These are phyloP conservation scores for Amaurobius ferox DNA, from an alignment of 2,888 invertebrate genomes.

Conservation along the genomic window DNA sequence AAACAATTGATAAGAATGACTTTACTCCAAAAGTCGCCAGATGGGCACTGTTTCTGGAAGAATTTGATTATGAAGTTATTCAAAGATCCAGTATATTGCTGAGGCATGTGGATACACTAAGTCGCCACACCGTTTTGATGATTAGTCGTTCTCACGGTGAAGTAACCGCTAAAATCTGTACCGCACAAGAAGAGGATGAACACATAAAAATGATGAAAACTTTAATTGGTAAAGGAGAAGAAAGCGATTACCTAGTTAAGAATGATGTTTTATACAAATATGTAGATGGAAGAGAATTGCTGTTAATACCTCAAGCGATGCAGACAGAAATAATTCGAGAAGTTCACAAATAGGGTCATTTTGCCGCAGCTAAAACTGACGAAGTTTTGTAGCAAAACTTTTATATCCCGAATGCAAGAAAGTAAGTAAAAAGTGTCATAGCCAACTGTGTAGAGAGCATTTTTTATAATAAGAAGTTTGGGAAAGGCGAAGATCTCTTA, in stretches of 20 bases:
- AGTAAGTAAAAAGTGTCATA: neutral
- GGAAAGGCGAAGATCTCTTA: neutral
- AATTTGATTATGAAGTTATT: neutral
- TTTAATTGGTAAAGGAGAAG: neutral
- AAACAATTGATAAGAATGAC: neutral
- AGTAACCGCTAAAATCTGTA: neutral
- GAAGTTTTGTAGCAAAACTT: neutral
- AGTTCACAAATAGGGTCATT: slow-evolving; percentile 1
- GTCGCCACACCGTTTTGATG: neutral
- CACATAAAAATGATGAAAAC: slow-evolving; percentile 3
- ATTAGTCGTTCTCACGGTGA: neutral
- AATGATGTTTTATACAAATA: neutral
- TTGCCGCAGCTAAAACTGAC: slow-evolving; percentile 10
- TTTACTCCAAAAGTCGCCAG: neutral
- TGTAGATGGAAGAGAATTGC: neutral
- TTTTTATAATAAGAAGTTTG: neutral
- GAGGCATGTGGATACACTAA: too few relatives aligned
- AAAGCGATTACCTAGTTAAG: neutral
- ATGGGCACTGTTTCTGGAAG: neutral
- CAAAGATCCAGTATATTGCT: too few relatives aligned
- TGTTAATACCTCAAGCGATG: neutral
- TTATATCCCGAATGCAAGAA: slow-evolving; percentile 5
- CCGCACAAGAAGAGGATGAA: neutral
- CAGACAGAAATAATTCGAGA: neutral
- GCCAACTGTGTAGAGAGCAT: neutral